phyloP scores from a whole-genome alignment of 1,140 invertebrate genomes.

The Aphis craccivora region DNA sequence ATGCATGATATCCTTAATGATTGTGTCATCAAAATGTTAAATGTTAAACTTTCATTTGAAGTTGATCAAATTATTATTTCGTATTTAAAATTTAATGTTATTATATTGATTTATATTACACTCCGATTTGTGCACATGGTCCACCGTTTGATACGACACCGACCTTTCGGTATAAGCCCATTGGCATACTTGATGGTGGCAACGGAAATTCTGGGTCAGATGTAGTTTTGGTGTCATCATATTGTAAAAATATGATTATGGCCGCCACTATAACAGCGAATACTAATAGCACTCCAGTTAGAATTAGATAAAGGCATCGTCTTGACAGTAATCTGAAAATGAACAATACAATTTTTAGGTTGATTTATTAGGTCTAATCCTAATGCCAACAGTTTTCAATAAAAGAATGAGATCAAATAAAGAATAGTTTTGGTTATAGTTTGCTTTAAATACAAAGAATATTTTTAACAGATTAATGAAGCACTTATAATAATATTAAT shows the following conservation, averaged over 20 bases:
- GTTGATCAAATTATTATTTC: not conserved
- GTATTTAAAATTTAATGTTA: not conserved
- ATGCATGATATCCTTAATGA: not conserved
- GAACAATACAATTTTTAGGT: not conserved
- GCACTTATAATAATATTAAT: too few species aligned
- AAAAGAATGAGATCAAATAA: not conserved
- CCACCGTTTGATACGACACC: conserved; percentile 64
- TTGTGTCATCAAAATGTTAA: too few species aligned
- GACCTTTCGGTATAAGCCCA: conserved; percentile 58
- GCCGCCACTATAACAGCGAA: not conserved
- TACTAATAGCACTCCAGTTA: not conserved
- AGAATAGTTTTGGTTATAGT: not conserved
- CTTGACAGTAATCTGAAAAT: not conserved
- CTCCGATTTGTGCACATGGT: conserved; percentile 64
- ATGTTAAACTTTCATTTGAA: too few species aligned
- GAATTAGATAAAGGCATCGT: too few species aligned
- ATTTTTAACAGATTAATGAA: too few species aligned
- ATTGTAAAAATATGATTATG: not conserved
- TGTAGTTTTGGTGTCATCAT: not conserved
- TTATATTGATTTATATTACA: conserved; percentile 61
- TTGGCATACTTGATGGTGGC: conserved; percentile 56
- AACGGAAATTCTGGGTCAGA: conserved; percentile 44
- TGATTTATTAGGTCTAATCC: not conserved
- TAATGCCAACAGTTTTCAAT: not conserved
- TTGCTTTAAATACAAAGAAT: not conserved